Percentiles rank a stretch among this genome's conserved stretches.
Conservation (phyloP, 2,797 vertebrate species). For the Lutjanus argentimaculatus region DNA sequence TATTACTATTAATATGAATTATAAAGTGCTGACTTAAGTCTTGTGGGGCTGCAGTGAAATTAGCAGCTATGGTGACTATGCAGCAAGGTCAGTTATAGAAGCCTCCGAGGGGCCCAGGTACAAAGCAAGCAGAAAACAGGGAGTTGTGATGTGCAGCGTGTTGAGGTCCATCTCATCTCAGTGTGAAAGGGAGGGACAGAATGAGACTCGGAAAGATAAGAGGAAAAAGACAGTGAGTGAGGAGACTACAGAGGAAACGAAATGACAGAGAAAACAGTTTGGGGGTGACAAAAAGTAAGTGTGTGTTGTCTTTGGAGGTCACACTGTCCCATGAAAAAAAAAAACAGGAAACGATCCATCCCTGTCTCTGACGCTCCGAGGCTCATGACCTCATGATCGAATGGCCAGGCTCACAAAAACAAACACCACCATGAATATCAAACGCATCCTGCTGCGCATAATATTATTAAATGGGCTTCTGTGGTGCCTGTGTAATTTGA, state of each 20-base stretch:
- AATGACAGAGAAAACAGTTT: background rate
- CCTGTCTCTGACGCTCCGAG: background rate
- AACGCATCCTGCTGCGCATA: constrained; percentile 52
- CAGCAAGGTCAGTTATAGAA: constrained; percentile 31
- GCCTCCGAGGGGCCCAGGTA: constrained; percentile 1
- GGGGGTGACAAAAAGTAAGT: background rate
- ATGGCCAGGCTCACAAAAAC: constrained; percentile 33
- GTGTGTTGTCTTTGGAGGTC: constrained; percentile 12
- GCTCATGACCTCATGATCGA: constrained; percentile 33
- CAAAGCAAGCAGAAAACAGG: constrained; percentile 31
- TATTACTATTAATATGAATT: constrained; percentile 6
- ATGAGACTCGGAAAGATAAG: background rate
- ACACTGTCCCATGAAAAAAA: background rate
- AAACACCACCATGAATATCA: constrained; percentile 63
- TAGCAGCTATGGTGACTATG: constrained; percentile 22
- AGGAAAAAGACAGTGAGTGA: background rate
- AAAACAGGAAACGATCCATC: constrained; percentile 4
- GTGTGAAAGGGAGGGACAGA: background rate
- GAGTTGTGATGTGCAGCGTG: background rate
- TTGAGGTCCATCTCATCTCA: background rate
- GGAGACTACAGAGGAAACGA: background rate
- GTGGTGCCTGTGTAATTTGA: constrained; percentile 45
- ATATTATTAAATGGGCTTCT: constrained; percentile 32
- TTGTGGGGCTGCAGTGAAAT: constrained; percentile 18
- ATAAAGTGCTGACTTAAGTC: constrained; percentile 31